Percentiles rank a stretch among this genome's conserved stretches.
Conservation (phyloP, 2,113 vertebrate species). For the Urocolius indicus region DNA sequence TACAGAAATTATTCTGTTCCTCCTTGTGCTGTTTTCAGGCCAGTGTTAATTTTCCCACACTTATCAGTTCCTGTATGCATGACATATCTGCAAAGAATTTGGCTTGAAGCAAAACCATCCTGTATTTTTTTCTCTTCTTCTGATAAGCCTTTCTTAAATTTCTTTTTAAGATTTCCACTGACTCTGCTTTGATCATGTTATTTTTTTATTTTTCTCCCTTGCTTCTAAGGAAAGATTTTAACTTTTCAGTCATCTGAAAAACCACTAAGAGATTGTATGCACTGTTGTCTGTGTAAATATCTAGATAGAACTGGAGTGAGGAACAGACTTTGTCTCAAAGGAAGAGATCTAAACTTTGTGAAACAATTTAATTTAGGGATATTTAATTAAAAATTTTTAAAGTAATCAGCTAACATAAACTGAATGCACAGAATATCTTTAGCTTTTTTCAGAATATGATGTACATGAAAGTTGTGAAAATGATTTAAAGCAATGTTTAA, state of each 20-base stretch:
- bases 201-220: neutral
- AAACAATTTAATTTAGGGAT: neutral
- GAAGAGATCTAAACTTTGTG: neutral
- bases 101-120: neutral
- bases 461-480: neutral
- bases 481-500: neutral
- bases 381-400: neutral
- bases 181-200: neutral
- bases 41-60: neutral
- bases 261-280: neutral
- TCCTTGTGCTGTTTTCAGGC: neutral
- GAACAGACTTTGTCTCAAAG: fast-evolving
- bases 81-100: neutral
- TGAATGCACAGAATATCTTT: neutral
- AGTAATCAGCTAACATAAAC: neutral
- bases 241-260: neutral
- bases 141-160: neutral
- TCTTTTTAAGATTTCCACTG: neutral
- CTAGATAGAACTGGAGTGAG: neutral
- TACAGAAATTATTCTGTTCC: neutral
- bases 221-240: neutral
- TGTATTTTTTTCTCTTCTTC: neutral
- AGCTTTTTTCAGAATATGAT: neutral
- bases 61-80: neutral
- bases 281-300: neutral